Evolutionary conservation across 2,888 invertebrate genomes (phyloP).

Genomic region (Stegana nigrithorax): DNA sequence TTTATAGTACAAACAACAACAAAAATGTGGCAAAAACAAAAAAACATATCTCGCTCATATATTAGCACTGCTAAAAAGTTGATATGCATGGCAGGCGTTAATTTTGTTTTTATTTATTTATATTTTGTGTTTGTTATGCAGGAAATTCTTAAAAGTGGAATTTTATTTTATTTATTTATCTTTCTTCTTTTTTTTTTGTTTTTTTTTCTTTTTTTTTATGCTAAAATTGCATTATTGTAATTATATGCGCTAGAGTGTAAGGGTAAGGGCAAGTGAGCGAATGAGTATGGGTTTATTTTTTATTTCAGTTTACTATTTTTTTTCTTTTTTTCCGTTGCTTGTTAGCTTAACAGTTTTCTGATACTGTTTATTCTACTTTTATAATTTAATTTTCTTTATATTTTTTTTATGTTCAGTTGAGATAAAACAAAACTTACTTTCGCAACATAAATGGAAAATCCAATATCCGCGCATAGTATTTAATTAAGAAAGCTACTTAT

Average conservation of each 20-base stretch:
- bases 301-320: neutral
- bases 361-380: constrained; percentile 19
- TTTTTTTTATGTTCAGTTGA: constrained; percentile 17
- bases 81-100: neutral
- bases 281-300: neutral
- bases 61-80: neutral
- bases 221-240: too few relatives aligned
- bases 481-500: neutral
- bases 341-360: neutral
- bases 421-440: too few relatives aligned
- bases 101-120: neutral
- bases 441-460: constrained; percentile 8
- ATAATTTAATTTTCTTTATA: constrained; percentile 19
- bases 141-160: too few relatives aligned
- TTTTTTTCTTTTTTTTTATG: neutral
- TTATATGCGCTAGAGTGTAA: too few relatives aligned
- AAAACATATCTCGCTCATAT: neutral
- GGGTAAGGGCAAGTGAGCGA: neutral
- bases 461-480: constrained; percentile 2
- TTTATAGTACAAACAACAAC: neutral
- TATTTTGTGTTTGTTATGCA: too few relatives aligned
- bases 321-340: neutral
- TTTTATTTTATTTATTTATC: neutral
- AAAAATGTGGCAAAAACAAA: neutral
- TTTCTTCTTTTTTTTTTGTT: neutral